Conservation (phyloP, 1,140 invertebrate genomes). For the Carposina sasakii region DNA sequence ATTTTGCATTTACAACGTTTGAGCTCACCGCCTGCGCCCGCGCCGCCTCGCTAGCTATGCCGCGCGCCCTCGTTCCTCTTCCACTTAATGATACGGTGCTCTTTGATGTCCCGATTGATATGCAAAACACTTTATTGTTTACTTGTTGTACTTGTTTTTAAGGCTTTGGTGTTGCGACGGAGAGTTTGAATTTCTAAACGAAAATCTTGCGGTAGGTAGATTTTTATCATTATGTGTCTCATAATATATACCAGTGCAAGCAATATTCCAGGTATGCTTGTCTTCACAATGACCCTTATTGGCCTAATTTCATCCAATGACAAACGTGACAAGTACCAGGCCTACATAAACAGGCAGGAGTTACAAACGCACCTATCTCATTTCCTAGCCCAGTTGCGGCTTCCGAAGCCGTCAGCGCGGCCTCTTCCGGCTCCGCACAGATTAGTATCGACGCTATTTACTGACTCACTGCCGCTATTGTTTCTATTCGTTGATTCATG, state of each 20-base stretch:
- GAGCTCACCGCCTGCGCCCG: slow-evolving; percentile 35
- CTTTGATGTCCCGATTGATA: slow-evolving; percentile 61
- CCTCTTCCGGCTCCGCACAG: slow-evolving; percentile 63
- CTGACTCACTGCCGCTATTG: slow-evolving; percentile 52
- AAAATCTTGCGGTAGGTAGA: too few species aligned
- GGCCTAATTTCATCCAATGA: slow-evolving; percentile 57
- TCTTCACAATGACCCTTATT: slow-evolving; percentile 2
- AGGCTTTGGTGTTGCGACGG: too few species aligned
- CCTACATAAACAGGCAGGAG: slow-evolving; percentile 37
- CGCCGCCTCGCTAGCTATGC: slow-evolving; percentile 19
- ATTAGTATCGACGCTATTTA: slow-evolving; percentile 66
- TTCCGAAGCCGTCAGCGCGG: slow-evolving; percentile 62
- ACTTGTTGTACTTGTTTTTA: slow-evolving; percentile 2
- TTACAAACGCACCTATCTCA: slow-evolving; percentile 62
- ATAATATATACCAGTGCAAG: too few species aligned
- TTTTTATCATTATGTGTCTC: too few species aligned
- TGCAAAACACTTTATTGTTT: slow-evolving; percentile 49
- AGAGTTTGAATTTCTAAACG: too few species aligned
- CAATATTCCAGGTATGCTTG: too few species aligned
- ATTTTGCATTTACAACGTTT: slow-evolving; percentile 43
- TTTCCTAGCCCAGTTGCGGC: slow-evolving; percentile 68
- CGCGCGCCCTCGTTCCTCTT: slow-evolving; percentile 16
- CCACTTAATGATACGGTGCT: slow-evolving; percentile 35
- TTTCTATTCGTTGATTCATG: slow-evolving; percentile 51
- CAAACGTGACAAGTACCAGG: slow-evolving; percentile 30